These are phyloP conservation scores for Montipora cactus DNA, from an alignment of 64 coral and sea anemone species.

Conservation along the genomic window DNA sequence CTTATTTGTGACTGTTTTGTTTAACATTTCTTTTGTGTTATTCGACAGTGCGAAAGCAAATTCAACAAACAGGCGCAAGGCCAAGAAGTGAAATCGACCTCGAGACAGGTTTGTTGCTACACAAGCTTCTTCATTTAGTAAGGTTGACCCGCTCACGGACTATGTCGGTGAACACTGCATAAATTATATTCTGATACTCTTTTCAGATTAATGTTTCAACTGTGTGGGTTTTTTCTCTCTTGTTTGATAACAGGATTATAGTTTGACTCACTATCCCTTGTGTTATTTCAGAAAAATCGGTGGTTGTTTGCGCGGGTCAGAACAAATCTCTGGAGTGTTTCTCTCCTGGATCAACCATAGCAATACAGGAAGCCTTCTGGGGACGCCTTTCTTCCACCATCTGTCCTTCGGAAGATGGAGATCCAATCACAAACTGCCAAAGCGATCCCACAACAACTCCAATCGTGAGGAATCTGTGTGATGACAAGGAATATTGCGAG, in stretches of 20 bases:
- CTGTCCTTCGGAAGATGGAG: slow-evolving; percentile 90
- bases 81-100: slow-evolving; percentile 93
- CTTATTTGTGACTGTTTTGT: too few species aligned
- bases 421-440: slow-evolving; percentile 68
- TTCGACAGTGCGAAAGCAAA: slow-evolving; percentile 10
- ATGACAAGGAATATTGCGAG: slow-evolving; percentile 85
- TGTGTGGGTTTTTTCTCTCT: not conserved
- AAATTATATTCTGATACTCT: too few species aligned
- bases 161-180: too few species aligned
- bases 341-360: slow-evolving; percentile 92
- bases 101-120: slow-evolving; percentile 67
- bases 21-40: not conserved
- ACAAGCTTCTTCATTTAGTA: not conserved
- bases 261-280: not conserved
- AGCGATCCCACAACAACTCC: slow-evolving; percentile 48
- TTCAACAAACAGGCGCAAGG: not conserved
- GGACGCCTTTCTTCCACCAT: slow-evolving; percentile 76
- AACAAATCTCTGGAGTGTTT: slow-evolving; percentile 94
- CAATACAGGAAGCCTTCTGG: slow-evolving; percentile 90
- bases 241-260: not conserved
- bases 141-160: not conserved
- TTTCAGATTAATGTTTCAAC: too few species aligned
- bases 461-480: slow-evolving; percentile 81
- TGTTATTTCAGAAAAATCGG: slow-evolving; percentile 75
- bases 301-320: slow-evolving; percentile 87